Evolutionary conservation across 2,797 vertebrate species (phyloP).

Genomic region (Enteromius unitaeniatus): DNA sequence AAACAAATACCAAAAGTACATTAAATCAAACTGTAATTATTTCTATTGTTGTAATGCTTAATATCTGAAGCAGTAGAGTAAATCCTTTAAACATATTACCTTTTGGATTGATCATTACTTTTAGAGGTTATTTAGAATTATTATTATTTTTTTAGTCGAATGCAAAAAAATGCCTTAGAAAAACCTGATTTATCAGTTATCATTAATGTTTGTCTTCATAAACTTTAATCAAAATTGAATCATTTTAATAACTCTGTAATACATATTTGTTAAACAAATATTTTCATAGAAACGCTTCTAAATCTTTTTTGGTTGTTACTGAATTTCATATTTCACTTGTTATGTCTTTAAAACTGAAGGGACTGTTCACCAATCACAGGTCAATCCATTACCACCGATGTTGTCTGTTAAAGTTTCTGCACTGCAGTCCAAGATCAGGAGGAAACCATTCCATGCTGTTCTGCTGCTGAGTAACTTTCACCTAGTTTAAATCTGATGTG

Average conservation of each 20-base stretch:
- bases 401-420: background rate
- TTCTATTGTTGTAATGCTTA: background rate
- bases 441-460: background rate
- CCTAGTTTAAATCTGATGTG: background rate
- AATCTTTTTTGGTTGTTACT: background rate
- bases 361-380: background rate
- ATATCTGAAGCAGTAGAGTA: background rate
- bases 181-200: background rate
- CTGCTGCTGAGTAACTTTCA: background rate
- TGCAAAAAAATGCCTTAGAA: background rate
- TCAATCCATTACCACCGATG: too few species aligned
- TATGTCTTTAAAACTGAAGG: background rate
- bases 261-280: background rate
- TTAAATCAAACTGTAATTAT: background rate
- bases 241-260: background rate
- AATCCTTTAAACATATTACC: background rate
- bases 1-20: too few species aligned
- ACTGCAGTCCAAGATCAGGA: background rate
- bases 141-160: too few species aligned
- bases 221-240: background rate
- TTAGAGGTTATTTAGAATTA: background rate
- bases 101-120: background rate
- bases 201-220: background rate
- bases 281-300: background rate
- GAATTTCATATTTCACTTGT: too few species aligned